A percentile compares a stretch with the other conserved stretches of the same genome.
Evolutionary conservation across 2,888 invertebrate species (phyloP).

Genomic region (Drosophila phalerata): DNA sequence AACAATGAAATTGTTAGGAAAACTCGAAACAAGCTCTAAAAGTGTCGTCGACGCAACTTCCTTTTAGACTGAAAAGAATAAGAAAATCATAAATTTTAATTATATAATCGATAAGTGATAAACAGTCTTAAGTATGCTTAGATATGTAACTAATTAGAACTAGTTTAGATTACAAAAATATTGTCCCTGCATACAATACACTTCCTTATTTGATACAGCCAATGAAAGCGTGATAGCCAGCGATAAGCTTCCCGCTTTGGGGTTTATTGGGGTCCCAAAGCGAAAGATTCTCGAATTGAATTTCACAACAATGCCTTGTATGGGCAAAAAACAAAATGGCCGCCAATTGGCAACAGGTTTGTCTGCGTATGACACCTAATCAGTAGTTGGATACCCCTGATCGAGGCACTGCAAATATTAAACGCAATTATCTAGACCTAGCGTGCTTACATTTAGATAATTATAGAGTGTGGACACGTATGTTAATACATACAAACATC

Average conservation of each 20-base stretch:
- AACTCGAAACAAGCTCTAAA: constrained; percentile 83
- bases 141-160: constrained; percentile 1
- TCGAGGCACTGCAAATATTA: constrained; percentile 8
- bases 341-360: constrained; percentile 52
- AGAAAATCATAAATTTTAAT: constrained; percentile 42
- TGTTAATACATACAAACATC: constrained; percentile 5
- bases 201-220: constrained; percentile 48
- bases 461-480: constrained; percentile 23
- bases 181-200: constrained; percentile 5
- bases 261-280: not conserved
- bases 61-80: constrained; percentile 82
- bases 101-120: constrained; percentile 25
- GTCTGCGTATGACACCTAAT: constrained; percentile 45
- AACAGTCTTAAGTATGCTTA: not conserved
- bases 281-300: constrained; percentile 57
- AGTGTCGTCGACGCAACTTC: constrained; percentile 82
- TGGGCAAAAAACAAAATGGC: constrained; percentile 52
- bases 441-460: constrained; percentile 56
- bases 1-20: constrained; percentile 84
- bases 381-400: constrained; percentile 57
- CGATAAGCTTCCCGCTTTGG: constrained; percentile 22
- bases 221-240: constrained; percentile 27
- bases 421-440: constrained; percentile 31
- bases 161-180: not conserved
- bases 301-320: constrained; percentile 62